A percentile compares a stretch with the other conserved stretches of the same genome.
phyloP scores from a whole-genome alignment of 2,797 vertebrate species.

The Mormyrops attenuatus region DNA sequence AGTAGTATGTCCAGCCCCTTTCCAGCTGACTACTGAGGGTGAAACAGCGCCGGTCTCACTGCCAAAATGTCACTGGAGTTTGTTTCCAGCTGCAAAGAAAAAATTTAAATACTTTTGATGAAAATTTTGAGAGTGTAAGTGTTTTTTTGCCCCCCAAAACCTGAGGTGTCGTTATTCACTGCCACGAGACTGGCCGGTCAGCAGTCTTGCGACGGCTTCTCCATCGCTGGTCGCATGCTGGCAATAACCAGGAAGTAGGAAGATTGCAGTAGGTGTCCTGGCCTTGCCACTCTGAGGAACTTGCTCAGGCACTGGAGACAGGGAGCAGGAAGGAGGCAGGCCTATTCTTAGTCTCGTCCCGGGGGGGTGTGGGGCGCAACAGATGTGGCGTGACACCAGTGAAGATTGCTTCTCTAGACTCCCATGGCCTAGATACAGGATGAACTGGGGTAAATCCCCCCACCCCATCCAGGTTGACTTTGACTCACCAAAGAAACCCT shows the following conservation, averaged over 20 bases:
- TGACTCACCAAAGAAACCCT: not conserved
- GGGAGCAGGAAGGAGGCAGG: not conserved
- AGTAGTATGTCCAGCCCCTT: not conserved
- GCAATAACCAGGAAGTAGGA: not conserved
- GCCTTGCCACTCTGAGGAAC: not conserved
- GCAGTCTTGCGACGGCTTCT: not conserved
- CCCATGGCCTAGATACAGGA: slow-evolving; percentile 7
- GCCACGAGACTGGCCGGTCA: not conserved
- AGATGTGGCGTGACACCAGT: not conserved
- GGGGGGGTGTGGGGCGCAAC: not conserved
- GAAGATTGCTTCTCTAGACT: not conserved
- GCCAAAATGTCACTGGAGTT: not conserved
- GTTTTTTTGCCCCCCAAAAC: not conserved
- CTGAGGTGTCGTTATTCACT: not conserved
- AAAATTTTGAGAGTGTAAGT: not conserved
- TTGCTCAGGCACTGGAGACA: not conserved
- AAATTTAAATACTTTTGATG: not conserved
- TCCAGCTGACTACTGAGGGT: not conserved
- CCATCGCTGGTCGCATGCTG: not conserved
- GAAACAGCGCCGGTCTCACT: not conserved
- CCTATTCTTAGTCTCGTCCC: slow-evolving; percentile 7
- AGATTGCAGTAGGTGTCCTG: not conserved
- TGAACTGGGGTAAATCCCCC: not conserved
- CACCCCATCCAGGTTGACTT: not conserved
- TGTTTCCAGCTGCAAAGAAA: not conserved